Conservation (phyloP, 2,888 invertebrate species). For the Drosophila paranaensis region DNA sequence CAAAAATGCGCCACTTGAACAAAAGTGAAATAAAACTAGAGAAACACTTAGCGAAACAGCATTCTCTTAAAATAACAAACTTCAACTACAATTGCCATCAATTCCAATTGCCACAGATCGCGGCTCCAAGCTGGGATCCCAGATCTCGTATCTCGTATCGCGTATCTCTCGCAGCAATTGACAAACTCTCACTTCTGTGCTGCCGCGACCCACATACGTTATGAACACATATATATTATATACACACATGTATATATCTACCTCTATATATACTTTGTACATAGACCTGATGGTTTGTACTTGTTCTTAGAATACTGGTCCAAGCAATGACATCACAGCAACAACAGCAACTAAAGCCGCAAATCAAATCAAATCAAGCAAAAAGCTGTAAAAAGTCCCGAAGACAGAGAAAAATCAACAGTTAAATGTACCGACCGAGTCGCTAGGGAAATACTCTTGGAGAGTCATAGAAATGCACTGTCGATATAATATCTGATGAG, state of each 20-base stretch:
- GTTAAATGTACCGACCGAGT: background rate
- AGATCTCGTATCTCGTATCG: conserved; percentile 25
- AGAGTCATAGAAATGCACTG: background rate
- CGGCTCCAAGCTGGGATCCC: conserved; percentile 22
- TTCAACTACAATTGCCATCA: conserved; percentile 65
- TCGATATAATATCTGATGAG: background rate
- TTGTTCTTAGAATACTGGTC: conserved; percentile 29
- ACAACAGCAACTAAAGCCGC: conserved; percentile 46
- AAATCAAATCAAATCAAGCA: conserved; percentile 57
- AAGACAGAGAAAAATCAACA: conserved; percentile 6
- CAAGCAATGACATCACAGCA: conserved; percentile 66
- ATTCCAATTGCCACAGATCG: conserved; percentile 63
- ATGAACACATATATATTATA: conserved; percentile 16
- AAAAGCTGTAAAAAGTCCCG: conserved; percentile 18
- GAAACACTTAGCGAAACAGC: conserved; percentile 42
- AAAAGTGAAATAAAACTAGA: conserved; percentile 13
- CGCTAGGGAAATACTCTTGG: conserved; percentile 12
- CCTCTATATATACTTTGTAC: conserved; percentile 6
- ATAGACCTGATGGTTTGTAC: conserved; percentile 47
- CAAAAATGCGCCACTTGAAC: conserved; percentile 38
- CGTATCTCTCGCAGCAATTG: conserved; percentile 50
- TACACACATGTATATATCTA: background rate
- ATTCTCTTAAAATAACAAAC: conserved; percentile 67
- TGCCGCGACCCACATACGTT: conserved; percentile 62
- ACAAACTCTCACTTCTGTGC: conserved; percentile 60